Evolutionary conservation across 1,140 invertebrate genomes (phyloP), one percentile per base, ranked within the genome.

Genomic region (Calosoma granatense): DNA sequence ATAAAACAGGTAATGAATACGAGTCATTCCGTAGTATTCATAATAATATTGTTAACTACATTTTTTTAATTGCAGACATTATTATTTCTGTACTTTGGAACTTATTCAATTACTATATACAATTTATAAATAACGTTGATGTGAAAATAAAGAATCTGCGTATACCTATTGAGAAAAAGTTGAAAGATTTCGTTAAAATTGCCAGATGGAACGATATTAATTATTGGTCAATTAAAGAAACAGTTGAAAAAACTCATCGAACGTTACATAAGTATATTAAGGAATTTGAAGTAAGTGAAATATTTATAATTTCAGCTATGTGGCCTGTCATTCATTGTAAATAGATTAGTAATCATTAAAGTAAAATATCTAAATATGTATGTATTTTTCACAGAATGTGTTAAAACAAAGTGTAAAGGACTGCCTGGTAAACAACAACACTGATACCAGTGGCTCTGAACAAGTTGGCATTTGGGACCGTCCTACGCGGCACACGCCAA

Each of bases 141-240:
- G 72, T 75, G 1, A 76, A 80, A 54, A 83, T 95, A 1, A 79
- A 81, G 19, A 75, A 80, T 2, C 72, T 87, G 4, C 81, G 85
- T 55, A 65, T 75, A 0, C 91, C 92, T 0, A 90, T 97, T 58
- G 91, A 97, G 63, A 95, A 94, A 73, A 89, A 94, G 71, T 67
- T 98, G 1, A 87, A 87, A 60, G 91, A 96, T 59, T 94, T 93
- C 70, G 88, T 98, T 0, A 97, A 97, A 70, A 97, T 98, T 43
- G 87, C 87, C n/a, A 79, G 90, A 23, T 98, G 94, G 88, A 94
- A 91, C 61, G 94, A 98, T 66, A 83, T 94, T 1, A 97, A 88
- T 67, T 95, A 95, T 68, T 97, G 90, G 83, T 83, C 91, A n/a
- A 82, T 98, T 6, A 93, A 91, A 61, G 84, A 89, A 61, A 85